Conservation (phyloP, 1,140 invertebrate genomes). For the Drosophila lacertosa region DNA sequence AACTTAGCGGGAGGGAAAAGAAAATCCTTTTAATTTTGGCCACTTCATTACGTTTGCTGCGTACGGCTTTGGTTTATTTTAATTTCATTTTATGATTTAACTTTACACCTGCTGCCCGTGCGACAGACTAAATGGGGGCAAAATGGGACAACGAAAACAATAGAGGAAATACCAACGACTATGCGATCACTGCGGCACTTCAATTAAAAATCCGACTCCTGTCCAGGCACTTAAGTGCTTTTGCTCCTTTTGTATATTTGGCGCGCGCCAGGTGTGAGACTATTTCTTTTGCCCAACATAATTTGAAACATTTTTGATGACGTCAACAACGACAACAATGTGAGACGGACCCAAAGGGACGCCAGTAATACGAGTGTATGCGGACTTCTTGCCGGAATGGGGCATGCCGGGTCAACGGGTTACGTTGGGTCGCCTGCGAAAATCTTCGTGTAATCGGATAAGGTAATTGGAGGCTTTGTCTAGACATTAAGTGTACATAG, state of each 20-base stretch:
- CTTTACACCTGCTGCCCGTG: slow-evolving; percentile 80
- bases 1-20: slow-evolving; percentile 42
- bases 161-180: slow-evolving; percentile 38
- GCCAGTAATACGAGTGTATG: slow-evolving; percentile 60
- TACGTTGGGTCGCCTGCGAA: slow-evolving; percentile 42
- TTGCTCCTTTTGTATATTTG: slow-evolving; percentile 42
- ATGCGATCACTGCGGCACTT: slow-evolving; percentile 59
- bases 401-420: slow-evolving; percentile 76
- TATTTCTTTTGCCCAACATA: slow-evolving; percentile 71
- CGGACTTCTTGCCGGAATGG: slow-evolving; percentile 52
- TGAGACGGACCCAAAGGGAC: slow-evolving; percentile 57
- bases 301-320: slow-evolving; percentile 71
- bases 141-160: slow-evolving; percentile 30
- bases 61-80: slow-evolving; percentile 74
- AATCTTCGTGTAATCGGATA: slow-evolving; percentile 84
- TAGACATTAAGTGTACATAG: slow-evolving; percentile 84
- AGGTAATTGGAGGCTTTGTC: slow-evolving; percentile 84
- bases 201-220: slow-evolving; percentile 76
- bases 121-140: slow-evolving; percentile 21
- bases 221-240: slow-evolving; percentile 79
- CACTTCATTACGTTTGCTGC: slow-evolving; percentile 76
- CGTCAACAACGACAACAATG: slow-evolving; percentile 38
- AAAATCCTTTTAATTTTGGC: slow-evolving; percentile 61
- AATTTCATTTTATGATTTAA: slow-evolving; percentile 84
- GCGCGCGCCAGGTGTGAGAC: slow-evolving; percentile 45